Evolutionary conservation across 2,113 vertebrate genomes (phyloP).

Genomic region (Oxygymnocypris stewartii): DNA sequence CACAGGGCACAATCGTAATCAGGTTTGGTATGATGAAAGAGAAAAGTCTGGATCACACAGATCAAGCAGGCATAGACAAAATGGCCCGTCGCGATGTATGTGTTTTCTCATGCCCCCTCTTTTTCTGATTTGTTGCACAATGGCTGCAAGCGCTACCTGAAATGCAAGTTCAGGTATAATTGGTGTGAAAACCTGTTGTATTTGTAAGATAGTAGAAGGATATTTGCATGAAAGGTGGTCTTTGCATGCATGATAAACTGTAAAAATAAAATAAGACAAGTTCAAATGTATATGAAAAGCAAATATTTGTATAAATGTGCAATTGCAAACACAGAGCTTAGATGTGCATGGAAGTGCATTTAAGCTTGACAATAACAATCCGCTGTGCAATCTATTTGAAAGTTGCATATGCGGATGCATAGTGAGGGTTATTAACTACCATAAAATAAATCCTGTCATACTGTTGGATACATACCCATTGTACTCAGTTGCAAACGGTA

Average conservation of each 20-base stretch:
- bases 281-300: background rate
- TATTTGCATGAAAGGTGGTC: slow-evolving; percentile 1
- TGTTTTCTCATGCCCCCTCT: slow-evolving; percentile 3
- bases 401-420: background rate
- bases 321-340: background rate
- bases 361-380: background rate
- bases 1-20: slow-evolving; percentile 50
- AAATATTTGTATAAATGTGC: background rate
- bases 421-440: background rate
- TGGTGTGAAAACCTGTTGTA: slow-evolving; percentile 37
- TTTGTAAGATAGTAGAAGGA: slow-evolving; percentile 39
- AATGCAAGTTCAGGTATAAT: slow-evolving; percentile 37
- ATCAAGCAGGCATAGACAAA: slow-evolving; percentile 36
- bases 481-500: background rate
- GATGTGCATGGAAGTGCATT: background rate
- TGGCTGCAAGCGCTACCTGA: slow-evolving; percentile 20
- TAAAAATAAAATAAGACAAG: background rate
- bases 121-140: background rate
- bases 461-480: background rate
- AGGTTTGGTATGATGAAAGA: slow-evolving; percentile 46
- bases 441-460: background rate
- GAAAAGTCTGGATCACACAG: slow-evolving; percentile 44
- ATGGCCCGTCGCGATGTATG: background rate
- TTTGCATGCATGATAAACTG: slow-evolving; percentile 1
- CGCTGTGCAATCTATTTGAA: background rate